phyloP scores from a whole-genome alignment of 2,113 vertebrate genomes.

The Colistium nudipinnis region DNA sequence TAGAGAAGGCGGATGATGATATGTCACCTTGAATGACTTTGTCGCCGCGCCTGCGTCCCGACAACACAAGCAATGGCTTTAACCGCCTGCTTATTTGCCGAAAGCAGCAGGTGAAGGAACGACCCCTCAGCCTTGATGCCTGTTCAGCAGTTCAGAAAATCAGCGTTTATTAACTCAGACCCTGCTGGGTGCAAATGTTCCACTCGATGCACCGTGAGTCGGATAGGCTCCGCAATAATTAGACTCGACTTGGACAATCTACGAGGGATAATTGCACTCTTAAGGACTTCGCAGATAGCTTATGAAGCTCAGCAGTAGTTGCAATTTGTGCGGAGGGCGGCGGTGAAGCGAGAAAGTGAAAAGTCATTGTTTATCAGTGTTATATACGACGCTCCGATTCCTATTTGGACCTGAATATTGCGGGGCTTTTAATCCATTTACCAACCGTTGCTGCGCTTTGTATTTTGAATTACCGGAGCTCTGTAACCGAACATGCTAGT shows the following conservation, averaged over 20 bases:
- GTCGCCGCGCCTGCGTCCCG: neutral
- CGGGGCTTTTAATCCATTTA: slow-evolving; percentile 8
- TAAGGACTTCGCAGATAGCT: slow-evolving; percentile 40
- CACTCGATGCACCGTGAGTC: slow-evolving; percentile 43
- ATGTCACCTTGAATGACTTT: neutral
- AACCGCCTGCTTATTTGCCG: slow-evolving; percentile 7
- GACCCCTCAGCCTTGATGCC: neutral
- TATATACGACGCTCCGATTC: neutral
- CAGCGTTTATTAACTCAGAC: slow-evolving; percentile 50
- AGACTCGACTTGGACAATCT: slow-evolving; percentile 61
- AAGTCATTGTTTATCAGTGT: slow-evolving; percentile 24
- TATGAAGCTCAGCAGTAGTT: slow-evolving; percentile 37
- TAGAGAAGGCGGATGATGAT: neutral
- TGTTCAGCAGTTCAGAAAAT: slow-evolving; percentile 43
- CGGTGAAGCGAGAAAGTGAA: slow-evolving; percentile 14
- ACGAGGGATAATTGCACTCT: slow-evolving; percentile 46
- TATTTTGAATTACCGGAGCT: slow-evolving; percentile 1
- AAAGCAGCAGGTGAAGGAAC: slow-evolving; percentile 23
- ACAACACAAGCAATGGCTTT: neutral
- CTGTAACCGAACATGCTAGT: slow-evolving; percentile 23
- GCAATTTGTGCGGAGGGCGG: neutral
- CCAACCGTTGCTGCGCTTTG: slow-evolving; percentile 7
- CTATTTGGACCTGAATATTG: slow-evolving; percentile 3
- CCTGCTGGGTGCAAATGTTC: slow-evolving; percentile 52
- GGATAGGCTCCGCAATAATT: slow-evolving; percentile 60